A percentile compares a stretch with the other conserved stretches of the same genome.
phyloP scores from a whole-genome alignment of 2,888 invertebrate species.

The Trichopria drosophilae region DNA sequence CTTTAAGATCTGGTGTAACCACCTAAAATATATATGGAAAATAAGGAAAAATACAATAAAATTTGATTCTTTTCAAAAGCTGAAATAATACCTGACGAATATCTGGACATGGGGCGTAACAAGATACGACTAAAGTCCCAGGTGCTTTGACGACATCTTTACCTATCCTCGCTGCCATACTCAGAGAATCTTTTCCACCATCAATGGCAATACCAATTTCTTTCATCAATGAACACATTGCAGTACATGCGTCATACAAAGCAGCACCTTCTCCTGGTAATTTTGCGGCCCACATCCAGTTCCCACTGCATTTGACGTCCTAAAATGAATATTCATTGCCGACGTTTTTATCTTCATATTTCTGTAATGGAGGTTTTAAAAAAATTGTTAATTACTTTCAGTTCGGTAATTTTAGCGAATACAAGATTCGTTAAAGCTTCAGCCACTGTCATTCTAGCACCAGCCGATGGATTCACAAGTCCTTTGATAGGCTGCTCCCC shows the following conservation, averaged over 20 bases:
- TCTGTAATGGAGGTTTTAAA: background rate
- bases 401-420: slow-evolving; percentile 64
- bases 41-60: background rate
- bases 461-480: slow-evolving; percentile 77
- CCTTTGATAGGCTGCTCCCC: slow-evolving; percentile 97
- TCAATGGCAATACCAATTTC: slow-evolving; percentile 86
- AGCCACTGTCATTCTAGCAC: slow-evolving; percentile 90
- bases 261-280: slow-evolving; percentile 88
- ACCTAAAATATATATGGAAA: slow-evolving; percentile 50
- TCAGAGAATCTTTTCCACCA: slow-evolving; percentile 95
- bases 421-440: slow-evolving; percentile 93
- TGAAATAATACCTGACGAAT: slow-evolving; percentile 68
- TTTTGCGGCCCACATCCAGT: slow-evolving; percentile 99
- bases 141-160: slow-evolving; percentile 73
- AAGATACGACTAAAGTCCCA: slow-evolving; percentile 92
- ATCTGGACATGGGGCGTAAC: slow-evolving; percentile 94
- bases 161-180: slow-evolving; percentile 90
- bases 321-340: slow-evolving; percentile 47
- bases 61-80: too few relatives aligned
- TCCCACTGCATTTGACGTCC: slow-evolving; percentile 96
- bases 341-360: background rate
- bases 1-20: slow-evolving; percentile 87
- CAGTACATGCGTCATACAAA: slow-evolving; percentile 81
- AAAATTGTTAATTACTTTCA: slow-evolving; percentile 56
- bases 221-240: slow-evolving; percentile 84